These are phyloP conservation scores for Cerceris ruficornis DNA, from an alignment of 2,888 invertebrate genomes.

Conservation along the genomic window DNA sequence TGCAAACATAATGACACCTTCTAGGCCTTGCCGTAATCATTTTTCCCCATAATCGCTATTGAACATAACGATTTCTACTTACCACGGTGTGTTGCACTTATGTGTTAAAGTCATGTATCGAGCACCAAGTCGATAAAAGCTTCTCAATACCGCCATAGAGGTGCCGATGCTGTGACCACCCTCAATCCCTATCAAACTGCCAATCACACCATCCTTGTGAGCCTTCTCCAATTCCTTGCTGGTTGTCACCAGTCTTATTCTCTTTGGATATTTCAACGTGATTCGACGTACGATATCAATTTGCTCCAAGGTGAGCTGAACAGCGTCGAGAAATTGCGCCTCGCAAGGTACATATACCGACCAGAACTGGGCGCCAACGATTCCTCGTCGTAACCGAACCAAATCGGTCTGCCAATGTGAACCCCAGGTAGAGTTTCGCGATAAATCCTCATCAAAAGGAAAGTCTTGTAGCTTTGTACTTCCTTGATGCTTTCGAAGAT, in stretches of 20 bases:
- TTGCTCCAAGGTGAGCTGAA: slow-evolving; percentile 86
- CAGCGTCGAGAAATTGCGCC: slow-evolving; percentile 86
- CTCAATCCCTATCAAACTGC: slow-evolving; percentile 86
- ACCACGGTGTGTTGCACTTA: slow-evolving; percentile 88
- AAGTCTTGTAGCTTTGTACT: slow-evolving; percentile 78
- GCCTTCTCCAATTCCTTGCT: slow-evolving; percentile 85
- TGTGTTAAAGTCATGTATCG: slow-evolving; percentile 87
- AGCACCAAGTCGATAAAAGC: slow-evolving; percentile 86
- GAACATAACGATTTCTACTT: slow-evolving; percentile 51
- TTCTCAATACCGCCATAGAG: slow-evolving; percentile 86
- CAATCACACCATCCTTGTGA: slow-evolving; percentile 84
- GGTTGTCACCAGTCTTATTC: slow-evolving; percentile 83
- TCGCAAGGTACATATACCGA: slow-evolving; percentile 84
- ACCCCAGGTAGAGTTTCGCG: slow-evolving; percentile 76
- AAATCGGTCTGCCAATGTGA: slow-evolving; percentile 83
- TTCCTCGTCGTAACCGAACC: slow-evolving; percentile 81
- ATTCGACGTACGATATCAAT: slow-evolving; percentile 86
- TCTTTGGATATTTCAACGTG: slow-evolving; percentile 82
- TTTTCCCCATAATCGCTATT: too few species aligned
- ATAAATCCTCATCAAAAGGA: slow-evolving; percentile 80
- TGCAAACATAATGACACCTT: too few species aligned
- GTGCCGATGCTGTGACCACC: slow-evolving; percentile 88
- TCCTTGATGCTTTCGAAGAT: slow-evolving; percentile 79
- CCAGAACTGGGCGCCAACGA: slow-evolving; percentile 83
- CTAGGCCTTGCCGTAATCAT: too few species aligned